These are phyloP conservation scores for Benthosema pterotum DNA, from an alignment of 2,797 vertebrate genomes.

Conservation along the genomic window DNA sequence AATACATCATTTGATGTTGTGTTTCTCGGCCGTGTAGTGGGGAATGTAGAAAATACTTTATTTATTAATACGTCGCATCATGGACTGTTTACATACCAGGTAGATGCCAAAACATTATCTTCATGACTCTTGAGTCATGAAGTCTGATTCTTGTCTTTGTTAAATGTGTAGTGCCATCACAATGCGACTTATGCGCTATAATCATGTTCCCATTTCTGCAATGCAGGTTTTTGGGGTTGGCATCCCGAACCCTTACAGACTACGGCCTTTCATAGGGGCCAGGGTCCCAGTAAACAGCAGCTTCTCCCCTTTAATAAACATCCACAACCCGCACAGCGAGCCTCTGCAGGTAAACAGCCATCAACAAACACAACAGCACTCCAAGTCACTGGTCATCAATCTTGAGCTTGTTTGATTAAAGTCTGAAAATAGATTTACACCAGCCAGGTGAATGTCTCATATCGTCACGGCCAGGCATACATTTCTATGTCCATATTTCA, in stretches of 20 bases:
- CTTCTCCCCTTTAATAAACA: constrained; percentile 98
- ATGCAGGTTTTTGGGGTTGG: constrained; percentile 97
- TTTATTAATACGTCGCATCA: constrained; percentile 99
- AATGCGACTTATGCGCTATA: not conserved
- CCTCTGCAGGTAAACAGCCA: constrained; percentile 88
- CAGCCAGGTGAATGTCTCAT: not conserved
- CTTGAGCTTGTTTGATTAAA: not conserved
- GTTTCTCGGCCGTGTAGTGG: constrained; percentile 97
- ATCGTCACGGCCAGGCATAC: no score
- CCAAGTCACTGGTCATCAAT: not conserved
- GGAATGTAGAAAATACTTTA: constrained; percentile 99
- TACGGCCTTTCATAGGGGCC: constrained; percentile 96
- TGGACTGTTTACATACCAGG: constrained; percentile 99
- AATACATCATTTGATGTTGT: constrained; percentile 99
- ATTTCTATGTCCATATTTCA: no score
- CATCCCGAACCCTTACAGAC: constrained; percentile 95
- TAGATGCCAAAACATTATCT: constrained; percentile 59
- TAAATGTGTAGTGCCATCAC: not conserved
- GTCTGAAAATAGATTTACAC: not conserved
- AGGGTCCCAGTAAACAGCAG: constrained; percentile 98
- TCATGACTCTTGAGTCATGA: no score
- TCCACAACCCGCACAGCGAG: constrained; percentile 97
- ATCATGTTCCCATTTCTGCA: not conserved
- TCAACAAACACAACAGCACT: not conserved
- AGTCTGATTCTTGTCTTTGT: not conserved